Base-by-base conservation (phyloP, 2,113 vertebrate genomes). In the Dunckerocampus dactyliophorus region DNA sequence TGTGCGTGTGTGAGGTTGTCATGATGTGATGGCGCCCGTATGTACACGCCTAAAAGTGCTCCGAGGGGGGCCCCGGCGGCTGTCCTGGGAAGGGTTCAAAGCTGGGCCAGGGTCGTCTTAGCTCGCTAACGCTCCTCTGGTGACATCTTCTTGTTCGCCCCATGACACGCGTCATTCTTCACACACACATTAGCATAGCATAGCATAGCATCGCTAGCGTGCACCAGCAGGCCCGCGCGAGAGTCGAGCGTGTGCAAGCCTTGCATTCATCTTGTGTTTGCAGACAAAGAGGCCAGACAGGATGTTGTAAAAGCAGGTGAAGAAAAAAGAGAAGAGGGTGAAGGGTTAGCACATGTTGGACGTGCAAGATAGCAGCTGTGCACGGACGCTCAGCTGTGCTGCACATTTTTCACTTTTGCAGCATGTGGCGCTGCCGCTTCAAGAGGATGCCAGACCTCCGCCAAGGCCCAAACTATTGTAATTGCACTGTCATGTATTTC, bases 211-310 rank as follows among this genome's bases (percentile, higher is more conserved):
- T 58, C 62, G 71, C 72, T 65, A 67, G 77, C 81, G 80, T 81
- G 72, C 85, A 85, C 85, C 84, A 83, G 82, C 82, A 86, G 45
- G 74, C 39, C 12, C 13, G 39, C 39, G 11, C 2, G 37, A 39
- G 37, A 8, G 37, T 8, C 11, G 37, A 39, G 37, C 47, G 16
- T n/a, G 47, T 48, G 16, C 47, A 17, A 48, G 82, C 73, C 77
- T 83, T 82, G 82, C 85, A 83, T 75, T 47, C 17, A 1, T 1
- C 47, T 6, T 83, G 62, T 82, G 80, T 84, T 85, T 87, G 84
- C 83, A 82, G 79, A 84, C 78, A 83, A 82, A 82, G 70, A 83
- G 79, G 77, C 79, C 82, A 78, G 72, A 84, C 82, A 83, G 87
- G 87, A 87, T 79, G 79, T 85, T 78, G 69, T 78, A 81, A 82